A percentile compares a stretch with the other conserved stretches of the same genome.
Evolutionary conservation across 2,113 vertebrate species (phyloP).

Genomic region (Okapia johnstoni): DNA sequence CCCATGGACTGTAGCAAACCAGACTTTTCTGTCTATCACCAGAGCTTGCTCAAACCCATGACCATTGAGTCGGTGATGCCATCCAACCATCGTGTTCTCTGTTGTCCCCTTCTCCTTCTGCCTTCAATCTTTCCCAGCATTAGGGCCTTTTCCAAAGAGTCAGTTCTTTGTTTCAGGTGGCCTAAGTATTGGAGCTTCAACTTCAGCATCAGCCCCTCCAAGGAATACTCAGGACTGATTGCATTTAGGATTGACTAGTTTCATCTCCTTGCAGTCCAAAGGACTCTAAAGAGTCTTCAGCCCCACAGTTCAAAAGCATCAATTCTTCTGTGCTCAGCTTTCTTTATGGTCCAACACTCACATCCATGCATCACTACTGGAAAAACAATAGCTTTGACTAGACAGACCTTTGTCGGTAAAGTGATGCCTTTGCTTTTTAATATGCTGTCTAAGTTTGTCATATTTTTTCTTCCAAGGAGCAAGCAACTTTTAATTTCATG

Average conservation of each 20-base stretch:
- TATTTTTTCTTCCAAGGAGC: not conserved
- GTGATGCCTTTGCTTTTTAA: not conserved
- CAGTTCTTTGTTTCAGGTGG: not conserved
- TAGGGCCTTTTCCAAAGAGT: not conserved
- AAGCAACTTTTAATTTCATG: not conserved
- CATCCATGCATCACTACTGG: not conserved
- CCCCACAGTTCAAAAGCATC: not conserved
- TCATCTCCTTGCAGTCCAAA: not conserved
- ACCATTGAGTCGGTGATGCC: fast-evolving
- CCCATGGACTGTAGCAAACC: not conserved
- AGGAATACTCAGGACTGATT: not conserved
- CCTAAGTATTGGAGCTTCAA: not conserved
- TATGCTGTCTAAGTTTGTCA: not conserved
- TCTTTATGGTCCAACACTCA: not conserved
- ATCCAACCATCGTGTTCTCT: not conserved
- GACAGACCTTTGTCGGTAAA: fast-evolving
- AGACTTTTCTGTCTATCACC: not conserved
- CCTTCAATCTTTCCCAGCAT: not conserved
- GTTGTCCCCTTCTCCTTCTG: not conserved
- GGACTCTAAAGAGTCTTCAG: not conserved
- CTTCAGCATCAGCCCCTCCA: not conserved
- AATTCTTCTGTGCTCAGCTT: not conserved
- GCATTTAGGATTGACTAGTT: not conserved
- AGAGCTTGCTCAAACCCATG: not conserved
- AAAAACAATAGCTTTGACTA: not conserved